Base-by-base conservation (phyloP, 1,140 invertebrate genomes). In the Pectinophora gossypiella region DNA sequence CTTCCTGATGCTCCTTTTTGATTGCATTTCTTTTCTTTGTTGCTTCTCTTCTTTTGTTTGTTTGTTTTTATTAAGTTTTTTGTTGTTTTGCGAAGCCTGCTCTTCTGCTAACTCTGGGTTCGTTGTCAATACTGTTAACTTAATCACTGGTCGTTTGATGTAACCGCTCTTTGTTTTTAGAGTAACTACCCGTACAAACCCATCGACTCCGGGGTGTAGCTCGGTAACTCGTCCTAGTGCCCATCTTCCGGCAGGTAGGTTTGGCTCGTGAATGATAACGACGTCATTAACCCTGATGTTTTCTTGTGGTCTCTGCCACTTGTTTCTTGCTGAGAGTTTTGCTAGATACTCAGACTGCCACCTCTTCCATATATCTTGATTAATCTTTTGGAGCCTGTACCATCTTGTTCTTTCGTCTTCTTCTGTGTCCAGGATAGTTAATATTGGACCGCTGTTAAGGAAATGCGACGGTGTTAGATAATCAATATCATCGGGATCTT, bases 261-360 rank as follows among this genome's bases (percentile, higher is more conserved):
- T 65, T n/a, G 68, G 60, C 21, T 80, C 64, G 22, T 70, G 59
- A 1, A 83, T 42, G 3, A 84, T 15, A 18, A 80, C 77, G 10
- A 60, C 22, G 21, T 56, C 53, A n/a, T 51, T 21, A 19, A 53
- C 16, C 16, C 53, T 20, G 5, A 19, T 16, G 15, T 63, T 54
- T 40, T n/a, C 19, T 16, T 5, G 38, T 0, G 43, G 22, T 2
- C 1, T 23, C n/a, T 19, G 35, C 60, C 72, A 73, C 53, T 74
- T 79, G 7, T 35, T 20, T 27, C 60, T 16, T 3, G 42, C 35
- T 52, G 76, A 64, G 1, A 61, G 45, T 16, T 44, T 54, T 13
- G 35, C 19, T 18, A 79, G 27, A 52, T 77, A 75, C 15, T 77
- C 66, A 5, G 23, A 19, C 16, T 55, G 51, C 63, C 73, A 74